Percentiles rank a stretch among this genome's conserved stretches.
These are phyloP conservation scores for Meta bourneti DNA, from an alignment of 2,888 invertebrate species.

Conservation along the genomic window DNA sequence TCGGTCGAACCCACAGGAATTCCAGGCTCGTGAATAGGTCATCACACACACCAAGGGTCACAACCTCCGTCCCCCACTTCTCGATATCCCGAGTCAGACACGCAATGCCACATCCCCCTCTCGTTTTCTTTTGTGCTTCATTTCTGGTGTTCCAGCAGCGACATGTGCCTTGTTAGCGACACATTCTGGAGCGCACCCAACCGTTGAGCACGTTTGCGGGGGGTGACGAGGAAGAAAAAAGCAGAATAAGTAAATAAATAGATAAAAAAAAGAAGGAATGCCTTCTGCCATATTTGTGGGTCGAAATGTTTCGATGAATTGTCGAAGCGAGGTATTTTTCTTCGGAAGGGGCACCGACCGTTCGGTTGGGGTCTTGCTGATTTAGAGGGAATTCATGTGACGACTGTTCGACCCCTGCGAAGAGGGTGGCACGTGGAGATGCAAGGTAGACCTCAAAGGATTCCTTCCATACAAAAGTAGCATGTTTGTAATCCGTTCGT, in stretches of 20 bases:
- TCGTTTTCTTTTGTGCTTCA: not conserved
- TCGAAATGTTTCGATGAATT: conserved; percentile 16
- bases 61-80: not conserved
- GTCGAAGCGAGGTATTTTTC: not conserved
- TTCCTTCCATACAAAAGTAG: no score
- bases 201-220: not conserved
- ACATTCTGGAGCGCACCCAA: conserved; percentile 30
- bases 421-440: not conserved
- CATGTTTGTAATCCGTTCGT: no score
- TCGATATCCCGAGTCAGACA: not conserved
- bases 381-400: not conserved
- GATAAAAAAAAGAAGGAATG: not conserved
- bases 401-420: not conserved
- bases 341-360: not conserved
- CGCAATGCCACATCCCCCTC: not conserved
- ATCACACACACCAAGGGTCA: not conserved
- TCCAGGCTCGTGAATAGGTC: conserved; percentile 26
- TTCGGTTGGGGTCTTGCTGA: not conserved
- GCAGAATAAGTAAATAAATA: not conserved
- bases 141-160: not conserved
- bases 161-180: conserved; percentile 39
- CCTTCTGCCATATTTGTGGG: not conserved
- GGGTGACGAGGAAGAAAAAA: not conserved
- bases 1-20: not conserved
- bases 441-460: not conserved